Percentiles rank a stretch among this genome's conserved stretches.
Conservation (phyloP, 1,140 invertebrate species). For the Tetraneura akinire region DNA sequence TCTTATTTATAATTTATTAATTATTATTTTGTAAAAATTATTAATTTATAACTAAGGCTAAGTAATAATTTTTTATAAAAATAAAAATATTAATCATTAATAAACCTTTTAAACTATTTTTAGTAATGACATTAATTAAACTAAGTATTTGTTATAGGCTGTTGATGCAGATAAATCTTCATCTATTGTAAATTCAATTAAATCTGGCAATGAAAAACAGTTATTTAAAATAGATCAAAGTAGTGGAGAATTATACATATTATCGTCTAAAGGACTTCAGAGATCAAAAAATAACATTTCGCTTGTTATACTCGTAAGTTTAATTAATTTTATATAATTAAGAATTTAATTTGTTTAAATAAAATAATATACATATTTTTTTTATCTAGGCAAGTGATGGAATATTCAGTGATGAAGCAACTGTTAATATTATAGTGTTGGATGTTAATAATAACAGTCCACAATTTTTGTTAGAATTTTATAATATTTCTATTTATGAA, state of each 20-base stretch:
- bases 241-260: slow-evolving; percentile 71
- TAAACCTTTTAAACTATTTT: too few species aligned
- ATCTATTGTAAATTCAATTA: slow-evolving; percentile 74
- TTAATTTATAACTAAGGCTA: too few species aligned
- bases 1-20: too few species aligned
- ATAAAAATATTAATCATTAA: too few species aligned
- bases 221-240: slow-evolving; percentile 71
- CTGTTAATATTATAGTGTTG: slow-evolving; percentile 74
- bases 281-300: slow-evolving; percentile 66
- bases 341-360: background rate
- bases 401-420: slow-evolving; percentile 68
- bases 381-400: slow-evolving; percentile 73
- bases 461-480: slow-evolving; percentile 72
- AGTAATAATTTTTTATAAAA: too few species aligned
- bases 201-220: slow-evolving; percentile 66
- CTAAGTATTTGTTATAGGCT: slow-evolving; percentile 65
- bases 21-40: too few species aligned
- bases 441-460: slow-evolving; percentile 89
- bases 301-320: slow-evolving; percentile 62
- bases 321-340: background rate
- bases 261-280: slow-evolving; percentile 65
- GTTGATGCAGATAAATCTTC: slow-evolving; percentile 80
- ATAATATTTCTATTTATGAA: slow-evolving; percentile 74
- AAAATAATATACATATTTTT: slow-evolving; percentile 53
- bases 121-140: background rate